phyloP scores from a whole-genome alignment of 2,113 vertebrate genomes.

The Centropus unirufus region DNA sequence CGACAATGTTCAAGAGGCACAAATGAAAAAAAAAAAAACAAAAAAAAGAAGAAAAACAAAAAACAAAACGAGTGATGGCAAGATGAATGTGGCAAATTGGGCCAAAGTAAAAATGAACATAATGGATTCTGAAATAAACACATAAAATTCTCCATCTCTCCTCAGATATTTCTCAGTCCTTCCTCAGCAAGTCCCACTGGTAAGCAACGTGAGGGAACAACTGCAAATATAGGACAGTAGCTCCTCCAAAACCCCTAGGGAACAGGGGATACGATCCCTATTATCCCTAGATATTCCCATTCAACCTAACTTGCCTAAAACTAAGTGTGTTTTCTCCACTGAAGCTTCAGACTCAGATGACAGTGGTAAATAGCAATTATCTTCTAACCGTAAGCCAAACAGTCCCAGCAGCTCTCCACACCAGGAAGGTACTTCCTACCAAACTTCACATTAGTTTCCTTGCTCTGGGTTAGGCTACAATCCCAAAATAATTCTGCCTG shows the following conservation, averaged over 20 bases:
- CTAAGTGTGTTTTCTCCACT: neutral
- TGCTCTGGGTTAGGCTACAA: neutral
- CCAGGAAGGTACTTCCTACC: neutral
- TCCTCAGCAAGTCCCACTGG: neutral
- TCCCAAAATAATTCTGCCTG: neutral
- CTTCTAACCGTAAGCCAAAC: neutral
- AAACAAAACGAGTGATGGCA: constrained; percentile 52
- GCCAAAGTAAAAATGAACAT: constrained; percentile 64
- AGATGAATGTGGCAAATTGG: constrained; percentile 36
- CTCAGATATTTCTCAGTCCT: neutral
- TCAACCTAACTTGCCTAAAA: neutral
- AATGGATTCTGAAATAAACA: constrained; percentile 14
- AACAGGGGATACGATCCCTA: too few relatives aligned
- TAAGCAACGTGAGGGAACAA: neutral
- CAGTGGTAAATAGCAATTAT: neutral
- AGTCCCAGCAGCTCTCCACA: neutral
- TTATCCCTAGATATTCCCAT: neutral
- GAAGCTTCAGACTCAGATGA: neutral
- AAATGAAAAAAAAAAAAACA: neutral
- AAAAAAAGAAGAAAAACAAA: constrained; percentile 25
- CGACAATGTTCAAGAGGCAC: constrained; percentile 72
- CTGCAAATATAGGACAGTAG: neutral
- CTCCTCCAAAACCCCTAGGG: neutral
- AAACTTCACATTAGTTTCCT: neutral
- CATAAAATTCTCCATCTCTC: constrained; percentile 34